A percentile compares a stretch with the other conserved stretches of the same genome.
phyloP scores from a whole-genome alignment of 2,113 vertebrate species.

The Echinops telfairi region DNA sequence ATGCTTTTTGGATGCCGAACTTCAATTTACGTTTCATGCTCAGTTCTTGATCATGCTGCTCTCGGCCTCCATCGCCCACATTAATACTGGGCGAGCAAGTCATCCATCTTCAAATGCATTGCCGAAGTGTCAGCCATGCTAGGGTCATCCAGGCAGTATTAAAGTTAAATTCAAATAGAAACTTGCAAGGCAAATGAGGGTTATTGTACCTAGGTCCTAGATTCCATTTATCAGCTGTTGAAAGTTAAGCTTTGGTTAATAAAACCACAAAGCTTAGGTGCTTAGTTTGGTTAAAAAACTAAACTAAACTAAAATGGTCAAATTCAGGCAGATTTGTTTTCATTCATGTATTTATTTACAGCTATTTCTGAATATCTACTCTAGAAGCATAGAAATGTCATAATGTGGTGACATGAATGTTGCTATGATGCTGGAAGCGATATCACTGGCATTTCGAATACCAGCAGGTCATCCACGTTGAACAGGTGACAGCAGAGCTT shows the following conservation, averaged over 20 bases:
- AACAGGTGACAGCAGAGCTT: not conserved
- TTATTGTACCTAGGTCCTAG: not conserved
- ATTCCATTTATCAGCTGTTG: not conserved
- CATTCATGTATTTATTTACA: not conserved
- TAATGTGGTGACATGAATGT: not conserved
- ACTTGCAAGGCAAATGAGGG: not conserved
- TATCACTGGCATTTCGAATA: not conserved
- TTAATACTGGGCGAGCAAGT: slow-evolving; percentile 65
- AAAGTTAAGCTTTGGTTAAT: not conserved
- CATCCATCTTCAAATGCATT: slow-evolving; percentile 80
- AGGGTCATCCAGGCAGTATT: slow-evolving; percentile 66
- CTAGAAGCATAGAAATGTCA: not conserved
- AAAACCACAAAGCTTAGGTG: not conserved
- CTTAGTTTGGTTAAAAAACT: not conserved
- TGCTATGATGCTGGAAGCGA: not conserved
- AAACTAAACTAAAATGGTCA: not conserved
- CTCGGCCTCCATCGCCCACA: slow-evolving; percentile 71
- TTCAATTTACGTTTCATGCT: slow-evolving; percentile 79
- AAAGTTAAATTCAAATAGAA: slow-evolving; percentile 81
- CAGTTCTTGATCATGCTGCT: slow-evolving; percentile 52
- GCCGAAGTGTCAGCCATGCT: slow-evolving; percentile 39
- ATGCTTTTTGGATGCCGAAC: slow-evolving; percentile 78
- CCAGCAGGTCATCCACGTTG: not conserved
- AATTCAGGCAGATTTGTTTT: not conserved
- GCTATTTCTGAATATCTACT: not conserved